These are phyloP conservation scores for Sturnus vulgaris DNA, from an alignment of 2,113 vertebrate species.

Conservation along the genomic window DNA sequence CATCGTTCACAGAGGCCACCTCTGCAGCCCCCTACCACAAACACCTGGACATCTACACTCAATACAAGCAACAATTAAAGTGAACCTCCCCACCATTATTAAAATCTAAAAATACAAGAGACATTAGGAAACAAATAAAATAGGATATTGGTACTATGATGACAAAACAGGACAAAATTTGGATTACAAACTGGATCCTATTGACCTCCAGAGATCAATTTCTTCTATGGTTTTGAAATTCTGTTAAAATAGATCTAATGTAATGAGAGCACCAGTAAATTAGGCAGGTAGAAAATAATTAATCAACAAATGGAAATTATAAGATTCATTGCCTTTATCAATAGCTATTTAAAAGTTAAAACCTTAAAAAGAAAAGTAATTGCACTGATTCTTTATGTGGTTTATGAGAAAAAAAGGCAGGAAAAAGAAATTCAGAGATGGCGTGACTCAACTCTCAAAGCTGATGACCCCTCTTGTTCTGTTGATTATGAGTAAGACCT, in stretches of 20 bases:
- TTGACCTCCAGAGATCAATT: not conserved
- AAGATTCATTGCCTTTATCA: not conserved
- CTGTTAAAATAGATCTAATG: not conserved
- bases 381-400: not conserved
- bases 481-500: not conserved
- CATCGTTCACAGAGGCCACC: no score
- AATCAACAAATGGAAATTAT: not conserved
- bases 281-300: not conserved
- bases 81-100: fast-evolving
- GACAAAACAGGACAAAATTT: not conserved
- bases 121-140: not conserved
- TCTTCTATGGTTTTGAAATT: not conserved
- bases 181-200: not conserved
- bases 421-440: not conserved
- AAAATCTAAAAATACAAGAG: not conserved
- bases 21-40: fast-evolving
- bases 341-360: not conserved
- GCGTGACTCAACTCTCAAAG: not conserved
- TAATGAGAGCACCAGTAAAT: not conserved
- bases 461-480: not conserved
- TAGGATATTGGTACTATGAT: not conserved
- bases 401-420: not conserved
- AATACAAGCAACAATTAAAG: not conserved
- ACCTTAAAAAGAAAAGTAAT: not conserved
- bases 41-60: fast-evolving